Conservation (phyloP, 1,140 invertebrate species). For the Formica exsecta region DNA sequence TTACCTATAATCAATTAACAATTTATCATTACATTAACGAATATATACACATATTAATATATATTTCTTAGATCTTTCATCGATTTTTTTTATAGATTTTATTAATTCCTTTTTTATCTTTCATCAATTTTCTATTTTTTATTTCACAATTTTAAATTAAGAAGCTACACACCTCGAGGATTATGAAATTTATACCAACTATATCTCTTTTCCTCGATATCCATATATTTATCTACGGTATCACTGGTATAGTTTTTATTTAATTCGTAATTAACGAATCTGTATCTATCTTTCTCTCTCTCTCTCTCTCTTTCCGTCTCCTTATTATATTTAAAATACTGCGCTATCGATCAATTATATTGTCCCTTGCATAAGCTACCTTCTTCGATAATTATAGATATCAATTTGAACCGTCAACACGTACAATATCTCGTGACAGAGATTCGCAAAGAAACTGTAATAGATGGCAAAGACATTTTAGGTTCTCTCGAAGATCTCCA, state of each 20-base stretch:
- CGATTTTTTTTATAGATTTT: too few relatives aligned
- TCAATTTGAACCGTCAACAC: neutral
- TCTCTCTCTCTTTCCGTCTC: neutral
- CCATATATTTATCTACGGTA: too few relatives aligned
- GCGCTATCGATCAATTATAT: neutral
- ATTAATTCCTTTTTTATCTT: too few relatives aligned
- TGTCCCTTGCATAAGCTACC: neutral
- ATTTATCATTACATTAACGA: neutral
- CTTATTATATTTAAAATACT: neutral
- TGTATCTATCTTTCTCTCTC: neutral
- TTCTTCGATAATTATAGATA: neutral
- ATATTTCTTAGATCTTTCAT: too few relatives aligned
- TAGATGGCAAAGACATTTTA: neutral
- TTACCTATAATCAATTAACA: neutral
- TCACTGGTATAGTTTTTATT: neutral
- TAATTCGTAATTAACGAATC: neutral
- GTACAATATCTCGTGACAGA: neutral
- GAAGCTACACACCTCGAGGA: too few relatives aligned
- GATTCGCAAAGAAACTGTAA: neutral
- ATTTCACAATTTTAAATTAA: too few relatives aligned
- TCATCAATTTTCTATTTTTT: too few relatives aligned
- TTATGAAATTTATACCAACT: neutral
- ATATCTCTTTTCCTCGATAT: too few relatives aligned
- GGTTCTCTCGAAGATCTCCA: conserved; percentile 23
- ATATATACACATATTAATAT: neutral